Base-by-base conservation (phyloP, 2,113 vertebrate genomes). In the Oreotrochilus melanogaster region DNA sequence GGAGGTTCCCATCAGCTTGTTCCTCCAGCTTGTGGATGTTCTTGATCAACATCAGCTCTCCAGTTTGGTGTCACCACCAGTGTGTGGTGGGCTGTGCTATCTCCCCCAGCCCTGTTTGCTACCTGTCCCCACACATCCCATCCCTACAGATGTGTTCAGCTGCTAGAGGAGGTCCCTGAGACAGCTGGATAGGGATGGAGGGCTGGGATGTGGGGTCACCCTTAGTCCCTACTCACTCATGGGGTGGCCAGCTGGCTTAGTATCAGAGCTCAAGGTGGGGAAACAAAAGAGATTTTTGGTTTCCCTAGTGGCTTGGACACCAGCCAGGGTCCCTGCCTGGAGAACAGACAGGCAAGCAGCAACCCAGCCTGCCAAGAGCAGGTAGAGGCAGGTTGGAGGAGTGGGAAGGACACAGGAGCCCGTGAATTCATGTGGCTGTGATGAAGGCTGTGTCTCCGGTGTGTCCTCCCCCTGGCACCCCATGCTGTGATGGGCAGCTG, bases 401-500 rank as follows among this genome's bases (percentile, higher is more conserved):
- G 21, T 0, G 3, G 24, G 23, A 58, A 35, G 78, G 92, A 93
- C 96, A 95, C 28, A 42, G 47, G 58, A 96, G 19, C 37, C 14
- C 64, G 73, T 33, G 35, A 9, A 72, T 69, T 28, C 66, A 48
- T 64, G 69, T 13, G 7, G 22, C 51, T 6, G 3, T 42, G 88
- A 50, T 33, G 28, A 45, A 15, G 50, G 27, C 24, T 2, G 2
- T 39, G 15, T 65, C 57, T 89, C 53, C 13, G 4, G 35, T 3
- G 1, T 69, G 50, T 22, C 57, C 92, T 70, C 50, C n/a, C 11
- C 78, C 78, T 69, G 78, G 58, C 74, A 72, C 27, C 42, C 24
- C 0, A 0, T 0, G 1, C 65, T 0, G 3, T 45, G 70, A 78
- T 60, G 71, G 81, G 53, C 78, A 87, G 66, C 89, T 64, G 74